phyloP scores from a whole-genome alignment of 2,113 vertebrate species.

The Hiodon tergisus region DNA sequence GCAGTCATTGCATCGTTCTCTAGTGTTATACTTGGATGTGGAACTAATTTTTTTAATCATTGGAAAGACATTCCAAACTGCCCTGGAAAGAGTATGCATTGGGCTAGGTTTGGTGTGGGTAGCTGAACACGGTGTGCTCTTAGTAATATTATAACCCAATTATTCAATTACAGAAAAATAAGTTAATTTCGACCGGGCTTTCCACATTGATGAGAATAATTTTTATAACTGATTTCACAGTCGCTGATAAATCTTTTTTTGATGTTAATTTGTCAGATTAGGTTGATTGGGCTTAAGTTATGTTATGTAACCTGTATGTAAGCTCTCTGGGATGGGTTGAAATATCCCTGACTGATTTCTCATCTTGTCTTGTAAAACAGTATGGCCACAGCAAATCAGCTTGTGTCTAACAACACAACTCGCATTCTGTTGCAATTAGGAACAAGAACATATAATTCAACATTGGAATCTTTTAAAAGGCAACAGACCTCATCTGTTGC shows the following conservation, averaged over 20 bases:
- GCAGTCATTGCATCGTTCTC: slow-evolving; percentile 4
- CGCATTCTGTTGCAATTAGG: neutral
- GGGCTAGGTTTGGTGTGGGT: neutral
- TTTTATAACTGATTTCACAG: slow-evolving; percentile 8
- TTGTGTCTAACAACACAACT: no score
- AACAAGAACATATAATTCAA: neutral
- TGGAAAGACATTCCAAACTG: neutral
- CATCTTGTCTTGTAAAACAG: no score
- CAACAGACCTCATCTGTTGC: neutral
- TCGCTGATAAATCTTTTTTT: slow-evolving; percentile 3
- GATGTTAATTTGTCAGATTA: slow-evolving; percentile 1
- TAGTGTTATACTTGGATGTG: neutral
- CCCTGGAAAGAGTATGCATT: neutral
- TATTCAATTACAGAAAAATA: no score
- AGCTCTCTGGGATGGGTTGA: no score
- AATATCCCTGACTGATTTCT: no score
- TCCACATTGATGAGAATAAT: neutral
- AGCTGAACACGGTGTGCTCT: neutral
- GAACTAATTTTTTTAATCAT: neutral
- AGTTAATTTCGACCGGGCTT: no score
- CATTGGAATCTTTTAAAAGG: no score
- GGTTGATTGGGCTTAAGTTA: neutral
- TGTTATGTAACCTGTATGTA: no score
- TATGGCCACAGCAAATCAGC: no score
- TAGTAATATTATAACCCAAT: neutral